A percentile compares a stretch with the other conserved stretches of the same genome.
These are phyloP conservation scores for Neoniphon sammara DNA, from an alignment of 2,797 vertebrate genomes.

Conservation along the genomic window DNA sequence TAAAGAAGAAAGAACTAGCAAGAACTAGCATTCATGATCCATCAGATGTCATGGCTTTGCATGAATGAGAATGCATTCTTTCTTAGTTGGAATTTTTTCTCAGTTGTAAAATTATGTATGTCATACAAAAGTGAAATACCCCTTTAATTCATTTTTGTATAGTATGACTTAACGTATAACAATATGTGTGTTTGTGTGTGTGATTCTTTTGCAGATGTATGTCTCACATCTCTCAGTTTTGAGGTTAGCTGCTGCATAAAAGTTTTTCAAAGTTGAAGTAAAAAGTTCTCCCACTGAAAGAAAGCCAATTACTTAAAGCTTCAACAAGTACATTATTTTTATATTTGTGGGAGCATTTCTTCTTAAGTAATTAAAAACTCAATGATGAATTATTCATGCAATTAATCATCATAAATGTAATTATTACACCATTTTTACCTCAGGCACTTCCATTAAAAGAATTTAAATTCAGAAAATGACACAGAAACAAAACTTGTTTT, in stretches of 20 bases:
- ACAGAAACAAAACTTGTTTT: slow-evolving; percentile 17
- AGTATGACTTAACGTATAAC: no score
- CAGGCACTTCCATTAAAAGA: slow-evolving; percentile 49
- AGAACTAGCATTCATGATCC: no score
- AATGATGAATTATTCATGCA: slow-evolving; percentile 66
- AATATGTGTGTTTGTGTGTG: no score
- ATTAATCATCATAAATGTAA: slow-evolving; percentile 60
- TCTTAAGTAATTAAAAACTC: slow-evolving; percentile 41
- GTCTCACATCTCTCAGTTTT: not conserved
- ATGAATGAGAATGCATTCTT: no score
- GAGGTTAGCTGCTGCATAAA: not conserved
- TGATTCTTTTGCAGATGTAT: no score
- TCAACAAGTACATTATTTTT: slow-evolving; percentile 4
- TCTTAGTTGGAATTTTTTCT: no score
- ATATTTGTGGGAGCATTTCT: slow-evolving; percentile 23
- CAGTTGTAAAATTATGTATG: no score
- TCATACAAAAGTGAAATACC: no score
- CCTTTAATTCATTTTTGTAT: no score
- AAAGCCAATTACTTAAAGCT: slow-evolving; percentile 11
- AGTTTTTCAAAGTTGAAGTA: not conserved
- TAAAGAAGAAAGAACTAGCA: no score
- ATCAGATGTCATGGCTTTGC: no score
- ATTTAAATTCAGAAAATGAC: slow-evolving; percentile 24
- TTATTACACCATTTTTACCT: slow-evolving; percentile 45
- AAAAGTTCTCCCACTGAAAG: not conserved